Conservation (phyloP, 2,113 vertebrate genomes). For the Onychostoma macrolepis region DNA sequence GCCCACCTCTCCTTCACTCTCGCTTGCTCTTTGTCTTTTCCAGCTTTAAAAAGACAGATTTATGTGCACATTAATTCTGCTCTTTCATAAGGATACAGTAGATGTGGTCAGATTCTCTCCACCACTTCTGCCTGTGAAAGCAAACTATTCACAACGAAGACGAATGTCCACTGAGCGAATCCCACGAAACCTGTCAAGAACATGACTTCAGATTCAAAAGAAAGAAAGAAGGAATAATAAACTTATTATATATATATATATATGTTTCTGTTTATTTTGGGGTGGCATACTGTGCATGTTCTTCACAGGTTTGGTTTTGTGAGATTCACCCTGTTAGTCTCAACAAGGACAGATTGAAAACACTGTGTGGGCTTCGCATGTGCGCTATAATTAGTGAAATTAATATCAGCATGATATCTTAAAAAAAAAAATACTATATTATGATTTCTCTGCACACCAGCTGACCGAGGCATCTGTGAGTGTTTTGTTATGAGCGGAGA, state of each 20-base stretch:
- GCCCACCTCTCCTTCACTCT: conserved; percentile 25
- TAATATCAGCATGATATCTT: neutral
- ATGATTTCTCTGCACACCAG: neutral
- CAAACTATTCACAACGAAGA: neutral
- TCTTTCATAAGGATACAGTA: conserved; percentile 65
- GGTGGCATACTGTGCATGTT: neutral
- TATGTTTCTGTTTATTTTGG: neutral
- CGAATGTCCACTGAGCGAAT: neutral
- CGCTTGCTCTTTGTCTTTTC: conserved; percentile 35
- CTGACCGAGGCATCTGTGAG: neutral
- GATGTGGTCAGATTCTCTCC: conserved; percentile 41
- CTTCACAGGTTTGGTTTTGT: neutral
- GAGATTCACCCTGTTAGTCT: neutral
- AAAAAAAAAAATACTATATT: neutral
- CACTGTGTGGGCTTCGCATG: neutral
- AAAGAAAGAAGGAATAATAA: neutral
- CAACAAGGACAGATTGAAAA: neutral
- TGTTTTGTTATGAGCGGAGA: neutral
- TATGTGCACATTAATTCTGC: conserved; percentile 69
- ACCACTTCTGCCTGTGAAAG: neutral
- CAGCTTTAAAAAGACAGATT: conserved; percentile 73
- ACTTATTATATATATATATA: too few species aligned
- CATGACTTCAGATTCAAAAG: neutral
- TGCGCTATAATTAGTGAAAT: neutral
- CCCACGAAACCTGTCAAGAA: neutral